Conservation (phyloP, 1,140 invertebrate genomes). For the Neodiprion fabricii region DNA sequence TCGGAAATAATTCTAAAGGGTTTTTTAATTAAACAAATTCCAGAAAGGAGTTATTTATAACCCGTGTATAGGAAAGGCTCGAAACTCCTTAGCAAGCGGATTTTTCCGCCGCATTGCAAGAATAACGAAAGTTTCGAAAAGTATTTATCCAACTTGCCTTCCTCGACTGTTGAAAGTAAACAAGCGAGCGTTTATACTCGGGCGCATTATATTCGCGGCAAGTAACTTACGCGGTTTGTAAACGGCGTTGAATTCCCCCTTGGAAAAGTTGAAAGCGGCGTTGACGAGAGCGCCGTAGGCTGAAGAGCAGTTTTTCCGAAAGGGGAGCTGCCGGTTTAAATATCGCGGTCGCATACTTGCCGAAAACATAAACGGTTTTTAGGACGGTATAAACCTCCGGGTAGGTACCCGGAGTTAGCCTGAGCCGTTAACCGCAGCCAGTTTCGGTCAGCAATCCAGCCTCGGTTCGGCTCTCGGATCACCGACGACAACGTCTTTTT, state of each 20-base stretch:
- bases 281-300: not conserved
- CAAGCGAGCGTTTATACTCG: not conserved
- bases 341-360: not conserved
- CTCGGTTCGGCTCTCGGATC: no score
- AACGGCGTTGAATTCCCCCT: not conserved
- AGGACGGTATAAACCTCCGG: not conserved
- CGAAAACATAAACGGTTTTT: not conserved
- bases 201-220: not conserved
- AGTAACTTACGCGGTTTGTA: slow-evolving; percentile 2
- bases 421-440: not conserved
- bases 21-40: no score
- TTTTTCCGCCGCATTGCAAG: no score
- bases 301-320: not conserved
- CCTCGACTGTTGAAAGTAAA: not conserved
- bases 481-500: no score
- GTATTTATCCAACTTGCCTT: not conserved
- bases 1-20: no score
- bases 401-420: not conserved
- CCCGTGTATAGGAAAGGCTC: no score
- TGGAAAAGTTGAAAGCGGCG: not conserved
- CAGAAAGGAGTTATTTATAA: no score
- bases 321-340: not conserved
- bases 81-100: no score
- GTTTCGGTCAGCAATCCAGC: not conserved
- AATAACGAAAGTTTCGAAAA: no score